A percentile compares a stretch with the other conserved stretches of the same genome.
Evolutionary conservation across 2,113 vertebrate species (phyloP).

Genomic region (crab-eating macaque (Macaca fascicularis)): DNA sequence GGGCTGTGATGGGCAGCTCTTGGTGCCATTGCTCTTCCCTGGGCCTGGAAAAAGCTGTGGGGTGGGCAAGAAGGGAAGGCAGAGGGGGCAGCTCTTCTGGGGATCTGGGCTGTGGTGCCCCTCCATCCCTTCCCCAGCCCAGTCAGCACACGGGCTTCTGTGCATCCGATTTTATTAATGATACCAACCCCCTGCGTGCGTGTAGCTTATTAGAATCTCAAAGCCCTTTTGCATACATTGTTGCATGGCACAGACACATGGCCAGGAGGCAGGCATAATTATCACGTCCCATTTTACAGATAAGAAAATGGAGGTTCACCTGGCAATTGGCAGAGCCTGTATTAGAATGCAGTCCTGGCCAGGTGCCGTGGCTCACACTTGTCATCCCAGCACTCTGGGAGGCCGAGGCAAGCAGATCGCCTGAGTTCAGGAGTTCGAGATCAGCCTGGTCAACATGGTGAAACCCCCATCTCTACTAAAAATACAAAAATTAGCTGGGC

Average conservation of each 20-base stretch:
- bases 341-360: not conserved
- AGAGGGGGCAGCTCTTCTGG: not conserved
- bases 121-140: accelerated
- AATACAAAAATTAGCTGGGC: too few species aligned
- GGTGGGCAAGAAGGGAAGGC: not conserved
- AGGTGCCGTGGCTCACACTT: too few species aligned
- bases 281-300: not conserved
- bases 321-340: not conserved
- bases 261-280: not conserved
- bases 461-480: too few species aligned
- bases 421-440: too few species aligned
- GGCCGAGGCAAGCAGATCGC: too few species aligned
- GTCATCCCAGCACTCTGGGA: too few species aligned
- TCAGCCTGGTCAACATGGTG: too few species aligned
- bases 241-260: accelerated
- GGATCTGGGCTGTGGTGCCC: too few species aligned
- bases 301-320: accelerated
- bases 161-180: accelerated
- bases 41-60: not conserved
- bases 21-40: not conserved
- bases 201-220: not conserved
- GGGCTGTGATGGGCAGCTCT: not conserved
- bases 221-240: accelerated
- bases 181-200: too few species aligned
- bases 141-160: accelerated